Conservation (phyloP, 2,797 vertebrate species). For the Gymnoscopelus microlampas region DNA sequence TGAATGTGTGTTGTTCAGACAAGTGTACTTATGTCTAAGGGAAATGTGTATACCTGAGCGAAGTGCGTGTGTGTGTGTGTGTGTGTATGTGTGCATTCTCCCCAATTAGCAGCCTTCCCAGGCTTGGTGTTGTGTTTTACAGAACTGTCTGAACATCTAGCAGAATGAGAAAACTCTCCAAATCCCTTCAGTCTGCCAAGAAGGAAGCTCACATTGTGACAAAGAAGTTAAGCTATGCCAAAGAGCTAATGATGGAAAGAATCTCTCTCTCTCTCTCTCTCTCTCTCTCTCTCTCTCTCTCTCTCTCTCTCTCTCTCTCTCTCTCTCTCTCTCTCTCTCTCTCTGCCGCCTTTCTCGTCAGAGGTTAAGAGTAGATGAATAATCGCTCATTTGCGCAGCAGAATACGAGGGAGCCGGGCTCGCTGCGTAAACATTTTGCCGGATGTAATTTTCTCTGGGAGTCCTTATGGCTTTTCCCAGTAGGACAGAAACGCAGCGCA, state of each 20-base stretch:
- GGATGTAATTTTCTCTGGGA: slow-evolving; percentile 99
- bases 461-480: slow-evolving; percentile 81
- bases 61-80: slow-evolving; percentile 11
- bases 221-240: slow-evolving; percentile 67
- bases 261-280: slow-evolving; percentile 26
- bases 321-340: slow-evolving; percentile 35
- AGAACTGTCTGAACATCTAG: slow-evolving; percentile 34
- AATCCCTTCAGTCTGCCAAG: slow-evolving; percentile 60
- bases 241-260: slow-evolving; percentile 88
- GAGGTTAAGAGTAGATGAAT: slow-evolving; percentile 88
- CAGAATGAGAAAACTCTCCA: slow-evolving; percentile 55
- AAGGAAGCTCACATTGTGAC: slow-evolving; percentile 70
- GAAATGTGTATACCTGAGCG: background rate
- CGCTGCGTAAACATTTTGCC: slow-evolving; percentile 99
- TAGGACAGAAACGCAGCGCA: slow-evolving; percentile 96
- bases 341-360: slow-evolving; percentile 37
- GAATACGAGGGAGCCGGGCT: slow-evolving; percentile 68
- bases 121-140: slow-evolving; percentile 22
- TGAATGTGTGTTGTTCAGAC: slow-evolving; percentile 30
- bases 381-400: slow-evolving; percentile 93
- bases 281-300: slow-evolving; percentile 30
- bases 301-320: slow-evolving; percentile 35
- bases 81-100: background rate
- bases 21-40: slow-evolving; percentile 3
- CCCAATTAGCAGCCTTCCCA: slow-evolving; percentile 38